These are phyloP conservation scores for Procambarus virginalis DNA, from an alignment of 1,140 invertebrate genomes.

Conservation along the genomic window DNA sequence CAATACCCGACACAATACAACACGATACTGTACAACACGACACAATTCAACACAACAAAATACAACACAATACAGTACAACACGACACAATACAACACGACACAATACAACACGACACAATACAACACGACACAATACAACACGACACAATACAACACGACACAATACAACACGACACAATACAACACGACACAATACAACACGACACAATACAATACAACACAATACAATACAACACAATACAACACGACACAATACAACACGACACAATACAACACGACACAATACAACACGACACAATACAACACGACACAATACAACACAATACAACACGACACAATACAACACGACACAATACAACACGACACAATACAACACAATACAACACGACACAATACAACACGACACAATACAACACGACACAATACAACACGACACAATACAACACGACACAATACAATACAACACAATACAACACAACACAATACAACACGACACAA, in stretches of 20 bases:
- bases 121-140: slow-evolving; percentile 7
- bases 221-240: too few relatives aligned
- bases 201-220: background rate
- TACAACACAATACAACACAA: too few relatives aligned
- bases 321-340: background rate
- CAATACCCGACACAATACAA: background rate
- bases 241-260: background rate
- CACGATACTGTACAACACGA: background rate
- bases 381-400: too few relatives aligned
- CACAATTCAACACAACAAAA: background rate
- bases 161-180: slow-evolving; percentile 23
- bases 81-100: slow-evolving; percentile 9
- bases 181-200: slow-evolving; percentile 10
- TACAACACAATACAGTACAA: slow-evolving; percentile 2
- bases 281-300: too few relatives aligned
- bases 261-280: background rate
- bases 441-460: too few relatives aligned
- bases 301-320: too few relatives aligned
- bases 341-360: background rate
- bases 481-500: too few relatives aligned
- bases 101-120: slow-evolving; percentile 10
- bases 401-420: too few relatives aligned
- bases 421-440: too few relatives aligned
- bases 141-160: slow-evolving; percentile 15
- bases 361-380: too few relatives aligned